Percentiles rank a stretch among this genome's conserved stretches.
Conservation (phyloP, 2,888 invertebrate species). For the Oscheius sp. region DNA sequence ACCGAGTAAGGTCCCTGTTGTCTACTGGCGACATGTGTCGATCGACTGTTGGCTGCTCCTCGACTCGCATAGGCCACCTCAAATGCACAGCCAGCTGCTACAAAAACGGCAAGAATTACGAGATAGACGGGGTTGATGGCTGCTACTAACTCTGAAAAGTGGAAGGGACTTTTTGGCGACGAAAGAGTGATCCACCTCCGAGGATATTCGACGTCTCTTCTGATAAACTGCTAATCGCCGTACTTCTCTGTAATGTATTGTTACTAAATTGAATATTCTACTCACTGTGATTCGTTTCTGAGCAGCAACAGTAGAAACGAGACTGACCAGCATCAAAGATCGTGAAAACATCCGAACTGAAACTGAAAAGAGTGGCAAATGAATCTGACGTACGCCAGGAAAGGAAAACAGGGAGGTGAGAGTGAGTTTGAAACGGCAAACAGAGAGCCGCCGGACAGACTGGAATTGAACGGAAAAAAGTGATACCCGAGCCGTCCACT, state of each 20-base stretch:
- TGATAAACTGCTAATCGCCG: constrained; percentile 24
- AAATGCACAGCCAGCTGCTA: constrained; percentile 41
- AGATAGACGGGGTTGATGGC: constrained; percentile 40
- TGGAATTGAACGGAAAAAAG: constrained; percentile 19
- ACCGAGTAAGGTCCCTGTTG: constrained; percentile 16
- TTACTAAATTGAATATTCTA: neutral
- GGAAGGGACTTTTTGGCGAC: neutral
- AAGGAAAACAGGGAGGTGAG: constrained; percentile 25
- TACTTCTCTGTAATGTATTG: constrained; percentile 13
- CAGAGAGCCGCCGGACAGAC: neutral
- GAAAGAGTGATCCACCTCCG: constrained; percentile 9
- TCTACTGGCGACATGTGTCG: constrained; percentile 30
- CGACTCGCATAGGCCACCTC: constrained; percentile 38
- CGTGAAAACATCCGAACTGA: neutral
- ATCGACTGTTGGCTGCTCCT: constrained; percentile 28
- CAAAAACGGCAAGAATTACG: constrained; percentile 34
- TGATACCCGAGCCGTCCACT: constrained; percentile 30
- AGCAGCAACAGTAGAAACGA: neutral
- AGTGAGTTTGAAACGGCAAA: constrained; percentile 25
- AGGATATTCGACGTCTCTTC: constrained; percentile 30
- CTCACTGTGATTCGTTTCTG: constrained; percentile 16
- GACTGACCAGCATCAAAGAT: neutral
- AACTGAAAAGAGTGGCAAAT: neutral
- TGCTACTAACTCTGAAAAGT: constrained; percentile 33
- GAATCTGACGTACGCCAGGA: constrained; percentile 3